Conservation (phyloP, 2,113 vertebrate species). For the Laterallus jamaicensis region DNA sequence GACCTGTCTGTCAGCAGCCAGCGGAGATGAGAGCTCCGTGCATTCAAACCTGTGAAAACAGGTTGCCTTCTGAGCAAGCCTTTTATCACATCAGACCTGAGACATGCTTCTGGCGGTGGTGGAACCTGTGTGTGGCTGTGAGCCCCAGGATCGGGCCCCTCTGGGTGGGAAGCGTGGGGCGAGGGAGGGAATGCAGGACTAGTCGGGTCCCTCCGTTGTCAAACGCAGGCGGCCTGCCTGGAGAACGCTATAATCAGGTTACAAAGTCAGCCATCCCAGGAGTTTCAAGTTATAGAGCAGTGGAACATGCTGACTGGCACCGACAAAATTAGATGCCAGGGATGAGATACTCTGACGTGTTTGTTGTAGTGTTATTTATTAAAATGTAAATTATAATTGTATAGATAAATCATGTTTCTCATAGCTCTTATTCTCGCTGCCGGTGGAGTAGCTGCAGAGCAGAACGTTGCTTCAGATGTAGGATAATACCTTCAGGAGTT, state of each 20-base stretch:
- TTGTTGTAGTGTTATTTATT: neutral
- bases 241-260: neutral
- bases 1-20: neutral
- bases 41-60: neutral
- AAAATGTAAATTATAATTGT: neutral
- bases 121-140: neutral
- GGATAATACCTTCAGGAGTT: neutral
- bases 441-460: neutral
- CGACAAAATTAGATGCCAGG: neutral
- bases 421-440: neutral
- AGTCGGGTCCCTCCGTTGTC: neutral
- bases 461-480: neutral
- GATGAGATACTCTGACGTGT: neutral
- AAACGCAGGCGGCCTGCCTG: neutral
- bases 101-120: neutral
- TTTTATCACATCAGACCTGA: neutral
- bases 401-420: neutral
- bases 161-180: no score
- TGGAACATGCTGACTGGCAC: neutral
- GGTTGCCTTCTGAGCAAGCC: neutral
- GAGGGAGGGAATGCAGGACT: neutral
- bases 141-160: neutral
- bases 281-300: neutral
- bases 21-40: neutral
- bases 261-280: neutral